phyloP scores from a whole-genome alignment of 2,888 invertebrate species.

The Serrognathus titanus region DNA sequence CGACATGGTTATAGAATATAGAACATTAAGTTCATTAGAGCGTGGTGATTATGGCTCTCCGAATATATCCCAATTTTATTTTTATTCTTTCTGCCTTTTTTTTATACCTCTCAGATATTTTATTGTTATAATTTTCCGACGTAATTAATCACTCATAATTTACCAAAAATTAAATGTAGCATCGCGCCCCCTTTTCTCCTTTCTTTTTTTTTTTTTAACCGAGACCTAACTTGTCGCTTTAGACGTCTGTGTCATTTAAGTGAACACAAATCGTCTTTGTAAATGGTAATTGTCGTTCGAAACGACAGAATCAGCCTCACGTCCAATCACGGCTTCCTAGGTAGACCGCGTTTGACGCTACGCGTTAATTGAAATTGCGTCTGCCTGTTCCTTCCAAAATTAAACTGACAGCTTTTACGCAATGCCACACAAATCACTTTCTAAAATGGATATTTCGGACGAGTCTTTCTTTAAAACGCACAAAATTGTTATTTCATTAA shows the following conservation, averaged over 20 bases:
- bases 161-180: neutral
- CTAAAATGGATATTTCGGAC: neutral
- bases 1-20: slow-evolving; percentile 29
- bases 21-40: slow-evolving; percentile 32
- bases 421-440: slow-evolving; percentile 10
- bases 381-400: too few relatives aligned
- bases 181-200: too few relatives aligned
- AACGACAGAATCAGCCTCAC: slow-evolving; percentile 35
- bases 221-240: slow-evolving; percentile 29
- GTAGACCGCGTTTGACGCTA: slow-evolving; percentile 17
- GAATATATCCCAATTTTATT: slow-evolving; percentile 29
- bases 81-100: slow-evolving; percentile 17
- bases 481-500: too few relatives aligned
- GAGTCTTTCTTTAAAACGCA: too few relatives aligned
- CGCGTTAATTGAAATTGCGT: slow-evolving; percentile 8
- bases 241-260: slow-evolving; percentile 36
- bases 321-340: slow-evolving; percentile 31
- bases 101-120: slow-evolving; percentile 18
- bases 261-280: slow-evolving; percentile 42
- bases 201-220: neutral
- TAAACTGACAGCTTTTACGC: too few relatives aligned
- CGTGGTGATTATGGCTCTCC: slow-evolving; percentile 28
- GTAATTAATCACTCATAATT: neutral
- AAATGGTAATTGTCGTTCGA: slow-evolving; percentile 40
- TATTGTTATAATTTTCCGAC: slow-evolving; percentile 3